Evolutionary conservation across 2,888 invertebrate species (phyloP).

Genomic region (Altica lythri): DNA sequence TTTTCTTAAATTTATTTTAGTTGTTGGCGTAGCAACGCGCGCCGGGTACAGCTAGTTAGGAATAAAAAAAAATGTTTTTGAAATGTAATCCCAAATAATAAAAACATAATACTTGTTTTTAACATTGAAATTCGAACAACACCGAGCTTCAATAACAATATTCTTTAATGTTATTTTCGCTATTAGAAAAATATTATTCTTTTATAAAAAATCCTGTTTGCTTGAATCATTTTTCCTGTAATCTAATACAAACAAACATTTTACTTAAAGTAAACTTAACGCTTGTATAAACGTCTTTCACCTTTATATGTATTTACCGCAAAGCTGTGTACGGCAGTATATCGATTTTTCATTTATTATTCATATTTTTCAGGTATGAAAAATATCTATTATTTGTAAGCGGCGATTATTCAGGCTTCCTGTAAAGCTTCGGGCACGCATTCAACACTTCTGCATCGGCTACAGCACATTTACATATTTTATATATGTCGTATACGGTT

Average conservation of each 20-base stretch:
- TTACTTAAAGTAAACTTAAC: slow-evolving; percentile 6
- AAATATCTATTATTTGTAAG: slow-evolving; percentile 30
- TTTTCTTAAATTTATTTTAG: too few species aligned
- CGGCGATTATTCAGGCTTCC: slow-evolving; percentile 29
- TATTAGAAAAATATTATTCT: too few species aligned
- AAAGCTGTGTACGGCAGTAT: slow-evolving; percentile 2
- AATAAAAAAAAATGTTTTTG: too few species aligned
- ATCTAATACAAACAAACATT: slow-evolving; percentile 9
- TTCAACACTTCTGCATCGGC: slow-evolving; percentile 28
- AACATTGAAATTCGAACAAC: too few species aligned
- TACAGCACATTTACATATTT: slow-evolving; percentile 30
- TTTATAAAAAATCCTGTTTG: slow-evolving; percentile 5
- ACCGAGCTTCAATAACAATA: too few species aligned
- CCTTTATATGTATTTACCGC: neutral
- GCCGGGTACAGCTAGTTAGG: too few species aligned
- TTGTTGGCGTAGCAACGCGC: too few species aligned
- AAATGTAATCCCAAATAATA: too few species aligned
- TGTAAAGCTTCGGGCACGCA: slow-evolving; percentile 24
- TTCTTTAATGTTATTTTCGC: too few species aligned
- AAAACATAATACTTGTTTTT: too few species aligned
- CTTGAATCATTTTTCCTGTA: slow-evolving; percentile 1
- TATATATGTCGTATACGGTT: slow-evolving; percentile 16
- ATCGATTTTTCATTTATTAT: slow-evolving; percentile 32
- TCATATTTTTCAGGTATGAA: slow-evolving; percentile 30
- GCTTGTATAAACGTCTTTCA: slow-evolving; percentile 13